Evolutionary conservation across 2,113 vertebrate species (phyloP).

Genomic region (Ochotona curzoniae): DNA sequence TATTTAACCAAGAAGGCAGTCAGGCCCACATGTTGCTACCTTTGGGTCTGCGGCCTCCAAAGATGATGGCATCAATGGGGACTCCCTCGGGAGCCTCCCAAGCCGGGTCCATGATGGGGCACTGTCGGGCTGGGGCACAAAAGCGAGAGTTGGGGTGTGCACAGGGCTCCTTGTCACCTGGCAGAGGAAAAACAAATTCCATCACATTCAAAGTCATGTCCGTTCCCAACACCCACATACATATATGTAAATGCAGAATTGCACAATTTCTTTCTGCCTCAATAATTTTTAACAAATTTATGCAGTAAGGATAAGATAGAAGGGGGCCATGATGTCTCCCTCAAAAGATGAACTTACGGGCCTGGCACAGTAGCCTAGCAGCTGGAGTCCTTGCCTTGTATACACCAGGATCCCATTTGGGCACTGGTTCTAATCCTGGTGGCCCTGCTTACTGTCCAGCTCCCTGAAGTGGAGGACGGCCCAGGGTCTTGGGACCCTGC

Average conservation of each 20-base stretch:
- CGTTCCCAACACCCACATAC: neutral
- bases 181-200: constrained; percentile 23
- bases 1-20: neutral
- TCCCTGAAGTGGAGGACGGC: too few species aligned
- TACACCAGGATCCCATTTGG: too few species aligned
- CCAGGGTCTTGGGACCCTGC: too few species aligned
- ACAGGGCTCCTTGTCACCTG: constrained; percentile 83
- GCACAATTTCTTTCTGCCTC: constrained; percentile 27
- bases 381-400: too few species aligned
- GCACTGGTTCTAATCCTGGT: too few species aligned
- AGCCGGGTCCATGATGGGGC: constrained; percentile 87
- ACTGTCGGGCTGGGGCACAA: constrained; percentile 86
- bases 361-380: too few species aligned
- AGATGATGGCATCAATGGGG: constrained; percentile 88
- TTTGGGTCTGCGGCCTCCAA: constrained; percentile 86
- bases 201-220: neutral
- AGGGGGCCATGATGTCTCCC: neutral
- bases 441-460: too few species aligned
- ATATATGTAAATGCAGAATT: neutral
- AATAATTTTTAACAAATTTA: neutral
- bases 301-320: neutral
- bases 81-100: constrained; percentile 88
- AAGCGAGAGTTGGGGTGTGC: constrained; percentile 89
- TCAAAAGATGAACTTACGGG: neutral
- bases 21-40: constrained; percentile 66